Conservation (phyloP, 2,888 invertebrate species). For the Tinea trinotella region DNA sequence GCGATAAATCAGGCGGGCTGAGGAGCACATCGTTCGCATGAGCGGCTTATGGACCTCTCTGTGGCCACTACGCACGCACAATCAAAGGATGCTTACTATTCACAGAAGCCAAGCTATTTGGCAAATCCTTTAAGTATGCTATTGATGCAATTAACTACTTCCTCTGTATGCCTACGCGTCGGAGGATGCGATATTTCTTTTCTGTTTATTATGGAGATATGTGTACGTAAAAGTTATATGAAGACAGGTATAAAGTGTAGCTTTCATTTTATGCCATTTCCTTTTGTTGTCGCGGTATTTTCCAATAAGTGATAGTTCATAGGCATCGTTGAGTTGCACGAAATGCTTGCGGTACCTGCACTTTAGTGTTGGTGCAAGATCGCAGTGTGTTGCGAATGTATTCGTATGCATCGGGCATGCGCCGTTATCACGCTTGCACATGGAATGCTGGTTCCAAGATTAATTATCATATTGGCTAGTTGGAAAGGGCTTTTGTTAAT, state of each 20-base stretch:
- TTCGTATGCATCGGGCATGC: constrained; percentile 12
- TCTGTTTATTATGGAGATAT: not conserved
- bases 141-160: constrained; percentile 14
- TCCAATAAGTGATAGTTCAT: constrained; percentile 7
- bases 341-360: constrained; percentile 9
- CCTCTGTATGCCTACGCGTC: not conserved
- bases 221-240: not conserved
- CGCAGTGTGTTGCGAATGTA: constrained; percentile 13
- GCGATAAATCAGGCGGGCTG: constrained; percentile 46
- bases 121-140: constrained; percentile 11
- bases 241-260: no score
- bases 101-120: not conserved
- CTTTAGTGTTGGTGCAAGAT: constrained; percentile 14
- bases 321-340: not conserved
- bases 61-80: constrained; percentile 2
- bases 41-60: constrained; percentile 23
- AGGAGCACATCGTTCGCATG: constrained; percentile 26
- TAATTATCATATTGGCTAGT: constrained; percentile 30
- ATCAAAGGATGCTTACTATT: not conserved
- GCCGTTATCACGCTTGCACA: constrained; percentile 22
- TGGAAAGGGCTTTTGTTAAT: constrained; percentile 34
- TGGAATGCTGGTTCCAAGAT: constrained; percentile 26
- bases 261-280: not conserved
- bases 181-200: constrained; percentile 8
- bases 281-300: not conserved